Base-by-base conservation (phyloP, 2,113 vertebrate species). In the Hippocampus comes region DNA sequence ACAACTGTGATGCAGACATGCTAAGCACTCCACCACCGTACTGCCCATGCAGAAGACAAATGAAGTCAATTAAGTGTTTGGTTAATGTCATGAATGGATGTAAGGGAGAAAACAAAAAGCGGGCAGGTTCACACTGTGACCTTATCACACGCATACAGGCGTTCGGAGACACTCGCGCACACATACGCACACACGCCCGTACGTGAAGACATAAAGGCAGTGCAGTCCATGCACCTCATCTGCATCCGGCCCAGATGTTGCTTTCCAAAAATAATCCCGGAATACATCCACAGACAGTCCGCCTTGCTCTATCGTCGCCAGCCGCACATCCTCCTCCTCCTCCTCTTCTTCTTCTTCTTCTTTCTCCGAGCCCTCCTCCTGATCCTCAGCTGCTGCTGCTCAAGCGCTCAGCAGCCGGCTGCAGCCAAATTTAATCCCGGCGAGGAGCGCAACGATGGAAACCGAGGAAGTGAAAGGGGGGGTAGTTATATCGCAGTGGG, bases 381-480 rank as follows among this genome's bases (percentile, higher is more conserved):
- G 80, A 71, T 73, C 46, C 74, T 73, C 73, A 73, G 73, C 59
- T 61, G 59, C 41, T 17, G 78, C 75, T 69, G 81, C 75, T 79
- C 74, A 53, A 46, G 56, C 67, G 74, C 67, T 34, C 70, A 30
- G 76, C 81, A 69, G 82, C 79, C 77, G 76, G 78, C 84, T 59
- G 81, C 84, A 82, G 81, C 81, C 83, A 71, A 88, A 86, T 82
- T 82, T 82, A 88, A 86, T 92, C 84, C 87, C 80, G 77, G 73
- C 49, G 67, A 86, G 67, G 68, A 72, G 43, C 75, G 75, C 20
- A 71, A 57, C 41, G 68, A 73, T 53, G 66, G 53, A 61, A 53
- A 34, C 18, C 75, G 78, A 85, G 86, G 83, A 83, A 83, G 86
- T 34, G 34, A 77, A 81, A 82, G 71, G 25, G 8, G n/a, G 38